Evolutionary conservation across 2,888 invertebrate genomes (phyloP).

Genomic region (Melinaea menophilus): DNA sequence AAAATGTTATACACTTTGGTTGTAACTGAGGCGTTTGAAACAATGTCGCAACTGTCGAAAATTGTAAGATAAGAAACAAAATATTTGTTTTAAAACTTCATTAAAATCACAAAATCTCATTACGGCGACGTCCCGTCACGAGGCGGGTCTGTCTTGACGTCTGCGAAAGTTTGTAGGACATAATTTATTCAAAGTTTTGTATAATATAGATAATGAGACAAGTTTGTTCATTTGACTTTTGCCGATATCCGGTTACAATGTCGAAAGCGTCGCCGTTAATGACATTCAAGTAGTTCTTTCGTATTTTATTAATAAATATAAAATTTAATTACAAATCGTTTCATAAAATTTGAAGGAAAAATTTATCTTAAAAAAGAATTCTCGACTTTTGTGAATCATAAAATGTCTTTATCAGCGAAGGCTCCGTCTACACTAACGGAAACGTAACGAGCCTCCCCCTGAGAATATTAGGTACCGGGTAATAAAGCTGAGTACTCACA

Average conservation of each 20-base stretch:
- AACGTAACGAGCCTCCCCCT: constrained; percentile 17
- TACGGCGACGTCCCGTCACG: neutral
- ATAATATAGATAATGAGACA: neutral
- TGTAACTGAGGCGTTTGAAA: too few species aligned
- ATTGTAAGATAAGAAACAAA: too few species aligned
- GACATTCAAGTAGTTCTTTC: neutral
- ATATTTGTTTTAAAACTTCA: too few species aligned
- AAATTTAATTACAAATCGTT: too few species aligned
- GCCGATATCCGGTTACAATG: neutral
- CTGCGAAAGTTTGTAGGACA: neutral
- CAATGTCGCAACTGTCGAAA: too few species aligned
- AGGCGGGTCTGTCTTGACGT: neutral
- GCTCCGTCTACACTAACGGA: constrained; percentile 11
- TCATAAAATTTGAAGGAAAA: too few species aligned
- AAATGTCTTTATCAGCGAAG: constrained; percentile 10
- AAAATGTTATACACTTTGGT: too few species aligned
- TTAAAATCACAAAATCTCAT: neutral
- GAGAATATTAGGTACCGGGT: constrained; percentile 19
- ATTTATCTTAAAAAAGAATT: constrained; percentile 2
- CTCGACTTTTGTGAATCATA: neutral
- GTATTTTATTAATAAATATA: too few species aligned
- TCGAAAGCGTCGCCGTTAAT: neutral
- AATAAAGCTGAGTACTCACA: constrained; percentile 16
- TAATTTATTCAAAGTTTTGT: neutral
- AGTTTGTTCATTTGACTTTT: neutral